phyloP scores from a whole-genome alignment of 2,888 invertebrate genomes.

The Tinea semifulvella region DNA sequence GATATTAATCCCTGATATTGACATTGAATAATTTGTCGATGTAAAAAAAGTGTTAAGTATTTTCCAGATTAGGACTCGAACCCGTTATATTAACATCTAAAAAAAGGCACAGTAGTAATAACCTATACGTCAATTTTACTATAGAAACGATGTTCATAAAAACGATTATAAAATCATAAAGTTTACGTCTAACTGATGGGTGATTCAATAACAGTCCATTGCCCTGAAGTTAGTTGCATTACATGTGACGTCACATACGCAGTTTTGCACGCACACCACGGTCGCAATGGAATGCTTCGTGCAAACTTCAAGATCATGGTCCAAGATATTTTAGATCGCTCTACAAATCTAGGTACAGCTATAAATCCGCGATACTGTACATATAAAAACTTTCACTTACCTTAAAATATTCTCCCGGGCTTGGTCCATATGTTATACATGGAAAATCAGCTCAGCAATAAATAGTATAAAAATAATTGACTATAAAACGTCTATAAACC shows the following conservation, averaged over 20 bases:
- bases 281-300: slow-evolving; percentile 48
- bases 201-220: too few species aligned
- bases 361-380: not conserved
- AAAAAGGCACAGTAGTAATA: too few species aligned
- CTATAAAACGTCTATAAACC: not conserved
- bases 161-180: too few species aligned
- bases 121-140: too few species aligned
- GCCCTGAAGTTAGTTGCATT: too few species aligned
- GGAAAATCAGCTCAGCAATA: not conserved
- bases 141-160: too few species aligned
- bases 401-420: slow-evolving; percentile 21
- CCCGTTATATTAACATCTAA: too few species aligned
- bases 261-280: slow-evolving; percentile 43
- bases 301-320: slow-evolving; percentile 33
- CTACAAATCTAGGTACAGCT: not conserved
- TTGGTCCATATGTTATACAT: not conserved
- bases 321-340: not conserved
- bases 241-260: slow-evolving; percentile 38
- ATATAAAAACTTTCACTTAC: slow-evolving; percentile 40
- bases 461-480: not conserved
- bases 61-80: too few species aligned
- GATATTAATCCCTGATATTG: too few species aligned
- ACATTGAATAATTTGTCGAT: too few species aligned
- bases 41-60: too few species aligned
- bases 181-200: too few species aligned